Conservation (phyloP, 2,113 vertebrate genomes). For the Chaetodon auriga region DNA sequence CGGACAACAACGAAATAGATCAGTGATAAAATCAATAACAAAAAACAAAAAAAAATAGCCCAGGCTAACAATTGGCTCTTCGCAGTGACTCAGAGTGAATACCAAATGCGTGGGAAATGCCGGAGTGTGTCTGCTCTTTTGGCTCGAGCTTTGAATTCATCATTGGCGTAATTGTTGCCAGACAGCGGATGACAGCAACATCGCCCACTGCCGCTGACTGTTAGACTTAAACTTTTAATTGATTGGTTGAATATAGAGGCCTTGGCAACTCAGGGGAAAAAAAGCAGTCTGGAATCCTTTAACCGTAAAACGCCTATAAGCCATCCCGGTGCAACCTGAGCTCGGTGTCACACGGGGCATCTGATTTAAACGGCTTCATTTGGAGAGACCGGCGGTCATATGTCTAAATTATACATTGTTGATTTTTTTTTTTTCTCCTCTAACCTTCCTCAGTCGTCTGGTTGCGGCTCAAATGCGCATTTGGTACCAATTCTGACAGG, state of each 20-base stretch:
- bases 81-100: slow-evolving; percentile 5
- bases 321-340: slow-evolving; percentile 46
- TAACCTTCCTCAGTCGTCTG: slow-evolving; percentile 18
- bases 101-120: slow-evolving; percentile 65
- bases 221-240: slow-evolving; percentile 63
- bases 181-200: slow-evolving; percentile 73
- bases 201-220: slow-evolving; percentile 47
- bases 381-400: slow-evolving; percentile 14
- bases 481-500: slow-evolving; percentile 48
- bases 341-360: slow-evolving; percentile 40
- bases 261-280: slow-evolving; percentile 4
- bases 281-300: slow-evolving; percentile 51
- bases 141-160: slow-evolving; percentile 70
- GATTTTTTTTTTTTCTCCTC: not conserved
- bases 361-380: slow-evolving; percentile 59
- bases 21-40: not conserved
- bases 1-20: not conserved
- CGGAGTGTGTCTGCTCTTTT: slow-evolving; percentile 62
- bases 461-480: slow-evolving; percentile 33
- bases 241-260: slow-evolving; percentile 58
- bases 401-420: slow-evolving; percentile 35
- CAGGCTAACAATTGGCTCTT: not conserved
- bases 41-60: not conserved
- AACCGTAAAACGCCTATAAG: slow-evolving; percentile 26
- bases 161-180: slow-evolving; percentile 80